Base-by-base conservation (phyloP, 2,797 vertebrate genomes). In the Pseudomugil tenellus region DNA sequence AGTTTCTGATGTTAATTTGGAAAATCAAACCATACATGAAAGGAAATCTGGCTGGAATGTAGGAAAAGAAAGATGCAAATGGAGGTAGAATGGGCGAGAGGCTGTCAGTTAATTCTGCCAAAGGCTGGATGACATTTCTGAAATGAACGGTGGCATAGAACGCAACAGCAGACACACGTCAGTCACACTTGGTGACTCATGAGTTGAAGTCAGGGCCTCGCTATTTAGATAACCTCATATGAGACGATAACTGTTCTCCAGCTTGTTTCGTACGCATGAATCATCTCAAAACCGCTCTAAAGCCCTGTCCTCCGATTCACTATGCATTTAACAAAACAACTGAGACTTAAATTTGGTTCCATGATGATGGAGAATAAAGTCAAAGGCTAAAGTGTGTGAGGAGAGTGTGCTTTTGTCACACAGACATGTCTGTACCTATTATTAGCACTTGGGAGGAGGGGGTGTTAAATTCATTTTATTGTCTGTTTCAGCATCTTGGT, bases 151-250 rank as follows among this genome's bases (percentile, higher is more conserved):
- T 4, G 10, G 21, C 59, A 32, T 57, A 54, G 54, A 63, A 49
- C 23, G 32, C 52, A 66, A 14, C 26, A 34, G 51, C 23, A 61
- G 35, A 61, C 41, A 63, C 58, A 51, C 21, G 31, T 65, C 67
- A 51, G 53, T 69, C 57, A 61, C 63, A 55, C 23, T 54, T 39
- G 28, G 31, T 69, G 69, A 58, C 64, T 63, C 68, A 32, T 2
- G 23, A 25, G 34, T 48, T 26, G 43, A 48, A 52, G 23, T 48
- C 49, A 23, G 25, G 21, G 32, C 55, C 41, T 48, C 23, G n/a
- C 17, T 17, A 4, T 31, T 66, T 37, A 37, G 23, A 35, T 51
- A 52, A 62, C 52, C 43, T 6, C 7, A 9, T 17, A n/a, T 7
- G 7, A 19, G 41, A 48, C 4, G 21, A 57, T 26, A 53, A 14